Evolutionary conservation across 2,888 invertebrate genomes (phyloP), one percentile per base, ranked within the genome.

Genomic region (Aspidiotus rigidus): DNA sequence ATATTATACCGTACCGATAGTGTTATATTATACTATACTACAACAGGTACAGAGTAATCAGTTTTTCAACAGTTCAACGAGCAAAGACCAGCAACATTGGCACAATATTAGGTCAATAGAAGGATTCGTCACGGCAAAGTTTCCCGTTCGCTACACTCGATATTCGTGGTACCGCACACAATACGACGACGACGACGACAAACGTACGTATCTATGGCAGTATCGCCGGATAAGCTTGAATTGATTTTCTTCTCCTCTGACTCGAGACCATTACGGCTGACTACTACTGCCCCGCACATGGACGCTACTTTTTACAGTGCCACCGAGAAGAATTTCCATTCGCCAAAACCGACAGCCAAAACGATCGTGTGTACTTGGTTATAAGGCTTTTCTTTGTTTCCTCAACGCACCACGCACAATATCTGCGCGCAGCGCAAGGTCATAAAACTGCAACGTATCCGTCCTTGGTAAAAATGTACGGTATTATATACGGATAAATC

Each of bases 401-500:
- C 15, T 57, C 57, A n/a, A 15, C 57, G 57, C 7, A 13, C 15
- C 15, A 10, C 57, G 53, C 67, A 60, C 67, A 67, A 59, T 60
- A 62, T n/a, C 39, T 6, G 59, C 42, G 39, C 9, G 39, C 67
- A 67, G 60, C 59, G 67, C 60, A 28, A 28, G 28, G 28, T 28
- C 28, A 28, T 57, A 57, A 67, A 42, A 42, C 60, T 59, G 67
- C 53, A 67, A 67, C 59, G 57, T 28, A n/a, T 67, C 60, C 59
- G 67, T 67, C 67, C 67, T 67, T 67, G 67, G 53, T 44, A 59
- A 67, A 67, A 67, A 67, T 57, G 64, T 64, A 55, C 28, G 28
- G 28, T 28, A 28, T 28, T 28, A 28, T 28, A 28, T 28, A 28
- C 28, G 28, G 28, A 28, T 28, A 28, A 28, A 28, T 28, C 28